phyloP scores from a whole-genome alignment of 2,888 invertebrate species.

The Zaprionus obscuricornis region DNA sequence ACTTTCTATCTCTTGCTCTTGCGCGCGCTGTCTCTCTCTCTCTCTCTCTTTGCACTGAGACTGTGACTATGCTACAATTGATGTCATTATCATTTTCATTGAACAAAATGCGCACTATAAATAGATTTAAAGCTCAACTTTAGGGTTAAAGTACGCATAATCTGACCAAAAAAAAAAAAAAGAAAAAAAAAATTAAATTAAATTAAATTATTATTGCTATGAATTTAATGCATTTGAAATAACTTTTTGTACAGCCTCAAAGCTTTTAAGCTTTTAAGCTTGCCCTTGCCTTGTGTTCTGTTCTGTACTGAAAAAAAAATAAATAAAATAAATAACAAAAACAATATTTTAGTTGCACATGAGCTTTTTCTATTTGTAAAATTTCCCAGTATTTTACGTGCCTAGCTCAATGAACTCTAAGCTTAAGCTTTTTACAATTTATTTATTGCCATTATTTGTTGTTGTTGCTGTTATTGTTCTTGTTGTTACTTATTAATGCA shows the following conservation, averaged over 20 bases:
- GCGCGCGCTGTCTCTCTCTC: neutral
- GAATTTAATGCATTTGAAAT: no score
- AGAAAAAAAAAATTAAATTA: conserved; percentile 23
- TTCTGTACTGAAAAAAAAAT: no score
- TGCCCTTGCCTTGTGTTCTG: no score
- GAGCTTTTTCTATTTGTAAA: neutral
- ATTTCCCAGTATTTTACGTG: conserved; percentile 19
- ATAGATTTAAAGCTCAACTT: conserved; percentile 43
- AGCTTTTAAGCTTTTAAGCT: conserved; percentile 36
- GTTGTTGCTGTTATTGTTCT: conserved; percentile 20
- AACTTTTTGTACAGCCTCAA: conserved; percentile 13
- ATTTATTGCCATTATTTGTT: no score
- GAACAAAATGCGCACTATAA: conserved; percentile 57
- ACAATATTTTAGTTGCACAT: no score
- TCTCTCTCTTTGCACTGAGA: neutral
- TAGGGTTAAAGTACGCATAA: conserved; percentile 62
- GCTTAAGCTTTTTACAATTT: neutral
- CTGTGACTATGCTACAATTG: no score
- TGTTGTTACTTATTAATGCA: conserved; percentile 25
- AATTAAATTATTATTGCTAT: conserved; percentile 45
- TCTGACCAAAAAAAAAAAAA: conserved; percentile 51
- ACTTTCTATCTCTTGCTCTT: neutral
- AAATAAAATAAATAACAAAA: no score
- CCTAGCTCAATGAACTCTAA: conserved; percentile 31
- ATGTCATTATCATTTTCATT: conserved; percentile 77